These are phyloP conservation scores for Festucalex cinctus DNA, from an alignment of 2,113 vertebrate species.

Conservation along the genomic window DNA sequence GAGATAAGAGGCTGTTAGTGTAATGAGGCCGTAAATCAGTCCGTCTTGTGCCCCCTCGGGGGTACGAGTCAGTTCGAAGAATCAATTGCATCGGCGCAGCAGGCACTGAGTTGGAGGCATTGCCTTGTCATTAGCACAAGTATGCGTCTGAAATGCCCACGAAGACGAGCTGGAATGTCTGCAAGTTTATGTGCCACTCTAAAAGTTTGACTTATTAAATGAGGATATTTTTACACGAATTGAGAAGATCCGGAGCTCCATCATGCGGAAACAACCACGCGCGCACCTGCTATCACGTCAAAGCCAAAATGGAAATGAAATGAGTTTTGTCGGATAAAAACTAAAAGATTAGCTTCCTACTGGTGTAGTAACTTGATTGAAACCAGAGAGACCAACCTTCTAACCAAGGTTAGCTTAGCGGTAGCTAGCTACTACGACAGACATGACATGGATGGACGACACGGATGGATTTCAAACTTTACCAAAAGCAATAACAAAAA, in stretches of 20 bases:
- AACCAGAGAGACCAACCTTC: too few relatives aligned
- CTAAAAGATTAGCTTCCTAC: too few relatives aligned
- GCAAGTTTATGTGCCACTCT: background rate
- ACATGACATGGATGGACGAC: too few relatives aligned
- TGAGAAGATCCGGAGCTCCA: background rate
- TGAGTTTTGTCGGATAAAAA: too few relatives aligned
- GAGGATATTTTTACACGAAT: background rate
- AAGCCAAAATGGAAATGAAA: background rate
- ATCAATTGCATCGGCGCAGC: conserved; percentile 11
- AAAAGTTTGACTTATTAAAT: background rate
- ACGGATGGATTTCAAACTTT: too few relatives aligned
- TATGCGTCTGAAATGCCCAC: background rate
- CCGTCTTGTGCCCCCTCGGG: conserved; percentile 4
- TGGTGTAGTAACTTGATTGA: too few relatives aligned
- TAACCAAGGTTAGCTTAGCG: too few relatives aligned
- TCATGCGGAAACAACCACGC: background rate
- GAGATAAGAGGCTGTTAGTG: conserved; percentile 26
- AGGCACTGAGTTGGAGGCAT: background rate
- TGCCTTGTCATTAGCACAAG: background rate
- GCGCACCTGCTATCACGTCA: too few relatives aligned
- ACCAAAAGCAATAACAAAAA: too few relatives aligned
- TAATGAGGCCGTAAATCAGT: conserved; percentile 38
- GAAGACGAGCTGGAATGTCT: background rate
- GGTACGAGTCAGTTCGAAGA: conserved; percentile 21
- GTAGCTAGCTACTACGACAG: too few relatives aligned